A percentile compares a stretch with the other conserved stretches of the same genome.
phyloP scores from a whole-genome alignment of 2,113 vertebrate species.

The Pangasianodon hypophthalmus region DNA sequence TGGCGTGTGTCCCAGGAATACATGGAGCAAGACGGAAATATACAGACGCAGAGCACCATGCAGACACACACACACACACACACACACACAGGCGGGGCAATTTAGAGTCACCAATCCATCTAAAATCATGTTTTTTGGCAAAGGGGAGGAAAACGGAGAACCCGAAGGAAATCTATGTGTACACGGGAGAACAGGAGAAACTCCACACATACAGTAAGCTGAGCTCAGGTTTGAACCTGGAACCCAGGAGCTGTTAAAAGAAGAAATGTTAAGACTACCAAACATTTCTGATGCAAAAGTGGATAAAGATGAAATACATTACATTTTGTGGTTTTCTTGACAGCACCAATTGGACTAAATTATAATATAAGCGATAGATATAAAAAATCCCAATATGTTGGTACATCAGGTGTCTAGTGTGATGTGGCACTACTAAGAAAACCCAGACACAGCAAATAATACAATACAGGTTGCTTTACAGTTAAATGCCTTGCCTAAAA shows the following conservation, averaged over 20 bases:
- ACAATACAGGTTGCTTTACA: neutral
- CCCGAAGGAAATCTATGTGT: no score
- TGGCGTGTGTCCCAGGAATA: neutral
- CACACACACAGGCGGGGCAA: neutral
- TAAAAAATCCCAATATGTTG: neutral
- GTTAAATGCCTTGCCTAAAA: neutral
- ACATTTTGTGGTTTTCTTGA: neutral
- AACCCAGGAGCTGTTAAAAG: neutral
- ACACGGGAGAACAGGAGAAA: neutral
- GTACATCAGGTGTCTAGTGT: neutral
- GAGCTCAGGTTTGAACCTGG: neutral
- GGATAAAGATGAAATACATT: neutral
- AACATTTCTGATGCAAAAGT: neutral
- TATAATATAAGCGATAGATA: neutral
- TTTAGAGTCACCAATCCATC: neutral
- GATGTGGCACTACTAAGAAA: neutral
- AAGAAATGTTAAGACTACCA: neutral
- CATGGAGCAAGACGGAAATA: neutral
- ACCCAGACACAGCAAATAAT: neutral
- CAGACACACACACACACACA: neutral
- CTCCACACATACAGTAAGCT: neutral
- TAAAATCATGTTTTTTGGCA: neutral
- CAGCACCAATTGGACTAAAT: neutral
- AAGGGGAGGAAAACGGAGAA: no score
- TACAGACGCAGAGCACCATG: neutral